Evolutionary conservation across 2,113 vertebrate species (phyloP).

Genomic region (Eulacestoma nigropectus): DNA sequence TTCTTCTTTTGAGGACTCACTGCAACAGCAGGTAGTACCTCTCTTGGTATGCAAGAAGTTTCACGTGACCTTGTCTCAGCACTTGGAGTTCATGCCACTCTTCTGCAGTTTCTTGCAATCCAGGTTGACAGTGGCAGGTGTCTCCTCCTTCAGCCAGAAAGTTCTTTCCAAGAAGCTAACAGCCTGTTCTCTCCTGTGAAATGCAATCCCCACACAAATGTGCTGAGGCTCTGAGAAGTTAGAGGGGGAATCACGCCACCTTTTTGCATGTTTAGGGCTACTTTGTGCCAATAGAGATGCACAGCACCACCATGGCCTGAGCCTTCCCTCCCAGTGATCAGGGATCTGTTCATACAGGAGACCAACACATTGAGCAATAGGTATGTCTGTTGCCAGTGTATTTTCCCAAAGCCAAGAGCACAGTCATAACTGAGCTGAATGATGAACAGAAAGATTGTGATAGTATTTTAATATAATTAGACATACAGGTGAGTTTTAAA

Average conservation of each 20-base stretch:
- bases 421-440: neutral
- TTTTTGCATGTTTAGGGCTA: neutral
- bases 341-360: no score
- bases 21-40: neutral
- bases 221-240: neutral
- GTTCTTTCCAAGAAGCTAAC: neutral
- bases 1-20: neutral
- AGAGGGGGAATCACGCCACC: rapidly evolving
- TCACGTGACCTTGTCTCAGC: neutral
- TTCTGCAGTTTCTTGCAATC: neutral
- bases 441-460: neutral
- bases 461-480: neutral
- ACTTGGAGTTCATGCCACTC: neutral
- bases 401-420: neutral
- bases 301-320: neutral
- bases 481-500: neutral
- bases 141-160: neutral
- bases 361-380: neutral
- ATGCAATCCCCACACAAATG: neutral
- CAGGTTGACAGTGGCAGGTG: slow-evolving; percentile 34
- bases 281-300: neutral
- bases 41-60: neutral
- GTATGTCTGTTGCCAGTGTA: rapidly evolving
- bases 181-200: neutral
- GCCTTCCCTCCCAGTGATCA: neutral